Evolutionary conservation across 1,140 invertebrate species (phyloP), one percentile per base, ranked within the genome.

Genomic region (Sinella curviseta): DNA sequence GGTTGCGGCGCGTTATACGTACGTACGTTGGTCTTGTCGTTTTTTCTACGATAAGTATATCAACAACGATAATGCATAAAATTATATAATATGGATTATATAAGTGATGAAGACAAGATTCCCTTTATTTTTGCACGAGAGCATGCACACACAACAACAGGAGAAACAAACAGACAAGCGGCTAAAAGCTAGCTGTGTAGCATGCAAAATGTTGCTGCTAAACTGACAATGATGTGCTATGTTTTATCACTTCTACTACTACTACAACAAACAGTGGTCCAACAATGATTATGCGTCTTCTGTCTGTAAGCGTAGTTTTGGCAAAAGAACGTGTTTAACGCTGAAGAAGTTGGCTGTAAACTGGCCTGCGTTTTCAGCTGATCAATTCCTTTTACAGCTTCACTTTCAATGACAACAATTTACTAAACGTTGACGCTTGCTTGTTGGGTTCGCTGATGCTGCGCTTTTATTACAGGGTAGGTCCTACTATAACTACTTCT

Each of bases 371-470:
- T 31, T 33, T 70, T 31, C 31, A 70, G 65, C 31, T 70, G 26
- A 33, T 33, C 65, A 70, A 70, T 70, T 70, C 65, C 65, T 31
- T 70, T 70, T 70, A n/a, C 65, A 70, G 8, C 14, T n/a, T n/a
- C 4, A 26, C 57, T 65, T 26, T 70, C 30, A 33, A 31, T 31
- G 65, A 70, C 30, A 70, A 33, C 65, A 70, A 33, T 31, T 33
- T 31, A 65, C 14, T 65, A 8, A n/a, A n/a, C 14, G 57, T 65
- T 14, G 16, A n/a, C n/a, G n/a, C n/a, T n/a, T n/a, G n/a, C n/a
- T n/a, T n/a, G n/a, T n/a, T n/a, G n/a, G n/a, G n/a, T n/a, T n/a
- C n/a, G n/a, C n/a, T n/a, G n/a, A n/a, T n/a, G n/a, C n/a, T n/a
- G n/a, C n/a, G n/a, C n/a, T n/a, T n/a, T n/a, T n/a, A n/a, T n/a